These are phyloP conservation scores for Phalacrocorax brasilianus DNA, from an alignment of 2,113 vertebrate genomes.

Conservation along the genomic window DNA sequence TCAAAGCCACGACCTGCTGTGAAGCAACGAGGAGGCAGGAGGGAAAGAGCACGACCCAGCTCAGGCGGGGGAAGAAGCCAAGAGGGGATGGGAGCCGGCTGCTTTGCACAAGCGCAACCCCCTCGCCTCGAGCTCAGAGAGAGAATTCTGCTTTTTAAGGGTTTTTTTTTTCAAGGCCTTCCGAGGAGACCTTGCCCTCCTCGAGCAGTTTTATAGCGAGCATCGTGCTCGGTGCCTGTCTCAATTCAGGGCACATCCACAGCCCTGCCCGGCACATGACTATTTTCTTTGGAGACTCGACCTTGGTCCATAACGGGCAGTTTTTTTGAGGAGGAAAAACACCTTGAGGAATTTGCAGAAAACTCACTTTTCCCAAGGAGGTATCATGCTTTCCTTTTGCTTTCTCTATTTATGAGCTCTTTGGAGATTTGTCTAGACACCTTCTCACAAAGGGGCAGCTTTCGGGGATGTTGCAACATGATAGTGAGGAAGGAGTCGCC, in stretches of 20 bases:
- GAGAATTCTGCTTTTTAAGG: neutral
- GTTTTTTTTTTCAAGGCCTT: neutral
- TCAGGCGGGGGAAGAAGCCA: neutral
- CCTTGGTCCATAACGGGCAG: neutral
- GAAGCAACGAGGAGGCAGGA: neutral
- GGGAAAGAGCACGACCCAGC: neutral
- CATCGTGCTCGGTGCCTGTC: fast-evolving
- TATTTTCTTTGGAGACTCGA: neutral
- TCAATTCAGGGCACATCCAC: neutral
- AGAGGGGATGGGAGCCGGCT: neutral
- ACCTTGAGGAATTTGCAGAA: neutral
- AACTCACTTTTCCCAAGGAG: neutral
- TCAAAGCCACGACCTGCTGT: neutral
- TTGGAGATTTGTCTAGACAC: neutral
- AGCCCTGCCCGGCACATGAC: neutral
- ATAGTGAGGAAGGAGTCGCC: neutral
- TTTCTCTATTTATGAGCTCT: neutral
- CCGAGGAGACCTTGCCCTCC: neutral
- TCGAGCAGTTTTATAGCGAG: neutral
- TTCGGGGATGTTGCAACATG: neutral
- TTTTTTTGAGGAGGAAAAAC: neutral
- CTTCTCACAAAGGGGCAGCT: neutral
- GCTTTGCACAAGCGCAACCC: neutral
- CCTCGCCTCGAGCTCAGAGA: neutral
- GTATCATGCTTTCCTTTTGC: neutral